Evolutionary conservation across 2,888 invertebrate species (phyloP).

Genomic region (Leuctra nigra): DNA sequence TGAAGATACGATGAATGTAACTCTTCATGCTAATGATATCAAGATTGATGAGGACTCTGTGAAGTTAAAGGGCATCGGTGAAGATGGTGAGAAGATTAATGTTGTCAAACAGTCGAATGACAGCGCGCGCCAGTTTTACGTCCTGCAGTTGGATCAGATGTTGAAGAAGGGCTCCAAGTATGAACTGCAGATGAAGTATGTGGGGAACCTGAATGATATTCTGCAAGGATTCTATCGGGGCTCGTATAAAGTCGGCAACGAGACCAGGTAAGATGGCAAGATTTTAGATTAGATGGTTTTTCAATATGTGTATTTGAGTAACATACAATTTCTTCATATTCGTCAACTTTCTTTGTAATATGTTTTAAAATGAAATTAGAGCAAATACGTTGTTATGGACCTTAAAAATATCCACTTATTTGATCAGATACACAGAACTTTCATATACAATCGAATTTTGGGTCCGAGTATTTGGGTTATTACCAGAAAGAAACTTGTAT

Average conservation of each 20-base stretch:
- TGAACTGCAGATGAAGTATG: slow-evolving; percentile 59
- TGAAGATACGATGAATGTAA: slow-evolving; percentile 57
- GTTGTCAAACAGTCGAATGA: slow-evolving; percentile 43
- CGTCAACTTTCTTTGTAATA: too few relatives aligned
- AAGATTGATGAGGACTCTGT: slow-evolving; percentile 53
- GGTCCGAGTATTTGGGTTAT: too few relatives aligned
- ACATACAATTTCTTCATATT: too few relatives aligned
- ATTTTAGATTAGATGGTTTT: too few relatives aligned
- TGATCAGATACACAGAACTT: too few relatives aligned
- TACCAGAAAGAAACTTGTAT: too few relatives aligned
- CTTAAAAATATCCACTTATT: too few relatives aligned
- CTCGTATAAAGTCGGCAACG: slow-evolving; percentile 62
- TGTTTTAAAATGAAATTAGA: too few relatives aligned
- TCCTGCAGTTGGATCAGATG: slow-evolving; percentile 52
- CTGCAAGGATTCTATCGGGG: slow-evolving; percentile 78
- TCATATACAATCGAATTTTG: too few relatives aligned
- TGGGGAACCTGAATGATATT: slow-evolving; percentile 65
- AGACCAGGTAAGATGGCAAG: slow-evolving; percentile 51
- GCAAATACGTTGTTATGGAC: too few relatives aligned
- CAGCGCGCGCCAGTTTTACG: slow-evolving; percentile 59
- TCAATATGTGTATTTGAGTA: too few relatives aligned
- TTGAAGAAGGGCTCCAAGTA: slow-evolving; percentile 56
- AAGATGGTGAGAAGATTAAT: slow-evolving; percentile 25
- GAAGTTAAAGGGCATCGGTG: slow-evolving; percentile 40
- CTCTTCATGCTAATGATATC: slow-evolving; percentile 67